Conservation (phyloP, 2,797 vertebrate species). For the Pseudopleuronectes americanus region DNA sequence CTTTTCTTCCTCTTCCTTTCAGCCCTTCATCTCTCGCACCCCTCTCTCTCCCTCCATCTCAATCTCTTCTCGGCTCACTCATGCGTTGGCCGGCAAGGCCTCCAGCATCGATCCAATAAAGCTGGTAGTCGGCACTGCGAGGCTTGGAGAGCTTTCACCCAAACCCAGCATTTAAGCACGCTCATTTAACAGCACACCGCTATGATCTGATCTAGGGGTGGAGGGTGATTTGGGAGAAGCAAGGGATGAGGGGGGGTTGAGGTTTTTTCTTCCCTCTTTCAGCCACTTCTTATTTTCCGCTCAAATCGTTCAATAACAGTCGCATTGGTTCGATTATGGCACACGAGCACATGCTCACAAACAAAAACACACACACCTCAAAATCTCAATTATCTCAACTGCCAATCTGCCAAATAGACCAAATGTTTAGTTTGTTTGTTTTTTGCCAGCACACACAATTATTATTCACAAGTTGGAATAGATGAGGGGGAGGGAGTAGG, state of each 20-base stretch:
- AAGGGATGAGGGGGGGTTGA: neutral
- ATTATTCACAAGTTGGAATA: constrained; percentile 44
- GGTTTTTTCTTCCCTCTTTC: constrained; percentile 20
- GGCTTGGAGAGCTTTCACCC: constrained; percentile 62
- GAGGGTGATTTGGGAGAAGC: neutral
- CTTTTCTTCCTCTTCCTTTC: constrained; percentile 22
- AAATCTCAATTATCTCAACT: constrained; percentile 60
- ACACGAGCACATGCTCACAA: neutral
- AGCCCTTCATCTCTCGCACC: constrained; percentile 10
- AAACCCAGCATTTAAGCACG: constrained; percentile 60
- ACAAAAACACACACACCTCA: constrained; percentile 11
- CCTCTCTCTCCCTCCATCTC: constrained; percentile 39
- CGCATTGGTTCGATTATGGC: constrained; percentile 43
- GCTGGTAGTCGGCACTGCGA: constrained; percentile 43
- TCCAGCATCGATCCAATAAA: constrained; percentile 81
- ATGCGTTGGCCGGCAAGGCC: constrained; percentile 61
- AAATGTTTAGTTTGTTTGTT: constrained; percentile 44
- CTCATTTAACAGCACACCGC: constrained; percentile 64
- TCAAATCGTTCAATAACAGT: constrained; percentile 69
- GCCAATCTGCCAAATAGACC: constrained; percentile 49
- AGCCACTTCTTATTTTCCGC: constrained; percentile 52
- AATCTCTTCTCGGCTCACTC: constrained; percentile 62
- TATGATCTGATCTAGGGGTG: constrained; percentile 50
- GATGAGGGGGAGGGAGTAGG: constrained; percentile 6
- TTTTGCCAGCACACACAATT: constrained; percentile 51